Base-by-base conservation (phyloP, 2,888 invertebrate species). In the Disparrhopalites patrizii region DNA sequence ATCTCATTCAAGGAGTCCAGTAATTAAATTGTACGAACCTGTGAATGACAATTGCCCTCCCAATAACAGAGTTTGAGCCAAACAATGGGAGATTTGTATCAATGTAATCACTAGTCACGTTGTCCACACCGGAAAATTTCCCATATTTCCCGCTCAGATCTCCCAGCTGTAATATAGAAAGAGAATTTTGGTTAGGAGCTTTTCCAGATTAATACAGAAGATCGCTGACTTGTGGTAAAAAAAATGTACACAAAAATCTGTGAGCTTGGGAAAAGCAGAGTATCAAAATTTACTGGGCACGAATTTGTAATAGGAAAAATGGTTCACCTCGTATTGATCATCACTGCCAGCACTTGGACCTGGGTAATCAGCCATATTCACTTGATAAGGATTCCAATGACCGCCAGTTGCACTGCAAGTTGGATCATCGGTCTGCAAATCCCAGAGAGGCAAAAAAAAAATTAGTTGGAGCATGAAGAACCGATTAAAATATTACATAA, bases 81-180 rank as follows among this genome's bases (percentile, higher is more conserved):
- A 88, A 87, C 28, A 96, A 81, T 0, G 94, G 93, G 55, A 96
- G 81, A 80, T 87, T 93, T 2, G 86, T 84, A 78, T 96, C 96
- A 87, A 90, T 89, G 77, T 90, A 90, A 54, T 73, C 75, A 20
- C 74, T 73, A 0, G 68, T 68, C 8, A 77, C 73, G 2, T 74
- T 70, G 5, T 75, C 70, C 38, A 84, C 79, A 0, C 88, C 89
- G 70, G 83, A 86, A 15, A 91, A 82, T 79, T 71, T 65, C n/a
- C 80, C 80, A 69, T 80, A 85, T 80, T 95, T 95, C 23, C 93
- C 93, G 62, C 91, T 88, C 13, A 96, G 80, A 78, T 95, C 94
- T 0, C 96, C 96, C 2, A 93, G 82, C 73, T 75, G 56, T 23
- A 63, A 50, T n/a, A 36, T 56, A 3, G 20, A 56, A 56, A 3